Evolutionary conservation across 2,888 invertebrate species (phyloP).

Genomic region (Acrobasis repandana): DNA sequence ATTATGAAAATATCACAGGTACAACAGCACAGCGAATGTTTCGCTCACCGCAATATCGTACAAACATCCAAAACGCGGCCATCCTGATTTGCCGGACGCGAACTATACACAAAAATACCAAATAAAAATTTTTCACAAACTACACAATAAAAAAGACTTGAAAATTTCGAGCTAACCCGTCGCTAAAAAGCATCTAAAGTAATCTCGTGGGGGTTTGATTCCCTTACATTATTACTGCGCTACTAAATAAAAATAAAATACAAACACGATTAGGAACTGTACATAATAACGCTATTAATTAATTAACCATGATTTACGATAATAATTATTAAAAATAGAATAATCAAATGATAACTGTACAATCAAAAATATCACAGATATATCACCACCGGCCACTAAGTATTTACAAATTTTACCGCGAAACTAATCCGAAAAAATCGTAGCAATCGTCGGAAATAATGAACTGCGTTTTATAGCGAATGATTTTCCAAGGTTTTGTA

Average conservation of each 20-base stretch:
- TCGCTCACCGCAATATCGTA: slow-evolving; percentile 50
- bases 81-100: slow-evolving; percentile 61
- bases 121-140: slow-evolving; percentile 72
- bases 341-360: slow-evolving; percentile 66
- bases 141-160: slow-evolving; percentile 61
- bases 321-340: slow-evolving; percentile 53
- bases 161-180: slow-evolving; percentile 63
- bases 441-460: slow-evolving; percentile 26
- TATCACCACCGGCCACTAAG: slow-evolving; percentile 34
- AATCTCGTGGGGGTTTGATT: slow-evolving; percentile 19
- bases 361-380: slow-evolving; percentile 68
- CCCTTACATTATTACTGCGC: slow-evolving; percentile 16
- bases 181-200: slow-evolving; percentile 56
- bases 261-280: slow-evolving; percentile 57
- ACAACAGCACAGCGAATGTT: slow-evolving; percentile 49
- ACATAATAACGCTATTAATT: slow-evolving; percentile 49
- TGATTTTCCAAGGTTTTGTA: slow-evolving; percentile 29
- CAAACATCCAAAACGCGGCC: slow-evolving; percentile 67
- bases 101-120: slow-evolving; percentile 69
- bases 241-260: slow-evolving; percentile 53
- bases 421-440: slow-evolving; percentile 35
- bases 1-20: slow-evolving; percentile 69
- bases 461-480: slow-evolving; percentile 34
- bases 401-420: slow-evolving; percentile 29
- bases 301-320: slow-evolving; percentile 62